Evolutionary conservation across 2,888 invertebrate genomes (phyloP).

Genomic region (Drosophila prostipennis): DNA sequence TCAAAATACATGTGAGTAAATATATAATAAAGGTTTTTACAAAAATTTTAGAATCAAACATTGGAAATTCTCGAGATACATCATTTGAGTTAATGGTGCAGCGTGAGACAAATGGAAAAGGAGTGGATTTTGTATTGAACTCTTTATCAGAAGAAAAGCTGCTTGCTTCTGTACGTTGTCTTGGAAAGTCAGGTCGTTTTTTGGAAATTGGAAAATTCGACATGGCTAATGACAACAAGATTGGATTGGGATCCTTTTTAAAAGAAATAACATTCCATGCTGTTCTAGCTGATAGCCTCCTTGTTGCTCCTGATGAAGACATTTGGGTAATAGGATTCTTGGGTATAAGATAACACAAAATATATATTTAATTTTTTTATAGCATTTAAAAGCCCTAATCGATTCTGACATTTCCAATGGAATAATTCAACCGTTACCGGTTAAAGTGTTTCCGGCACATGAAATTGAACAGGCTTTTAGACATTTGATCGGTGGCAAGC

Average conservation of each 20-base stretch:
- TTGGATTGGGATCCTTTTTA: constrained; percentile 88
- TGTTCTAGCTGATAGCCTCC: constrained; percentile 90
- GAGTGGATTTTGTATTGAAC: constrained; percentile 96
- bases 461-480: constrained; percentile 90
- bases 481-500: constrained; percentile 89
- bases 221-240: constrained; percentile 87
- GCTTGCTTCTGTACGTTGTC: constrained; percentile 88
- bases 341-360: neutral
- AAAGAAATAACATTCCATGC: constrained; percentile 91
- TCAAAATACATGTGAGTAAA: constrained; percentile 79
- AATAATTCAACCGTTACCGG: constrained; percentile 88
- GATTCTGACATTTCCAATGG: constrained; percentile 88
- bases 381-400: constrained; percentile 86
- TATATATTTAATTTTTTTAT: neutral
- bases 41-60: constrained; percentile 85
- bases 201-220: constrained; percentile 95
- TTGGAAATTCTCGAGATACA: constrained; percentile 94
- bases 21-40: neutral
- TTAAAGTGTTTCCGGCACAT: constrained; percentile 87
- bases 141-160: constrained; percentile 97
- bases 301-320: constrained; percentile 85
- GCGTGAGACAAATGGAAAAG: constrained; percentile 91
- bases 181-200: constrained; percentile 88
- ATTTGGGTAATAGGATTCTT: constrained; percentile 60
- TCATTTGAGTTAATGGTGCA: constrained; percentile 95